phyloP scores from a whole-genome alignment of 2,888 invertebrate genomes.

The Melanostoma mellinum region DNA sequence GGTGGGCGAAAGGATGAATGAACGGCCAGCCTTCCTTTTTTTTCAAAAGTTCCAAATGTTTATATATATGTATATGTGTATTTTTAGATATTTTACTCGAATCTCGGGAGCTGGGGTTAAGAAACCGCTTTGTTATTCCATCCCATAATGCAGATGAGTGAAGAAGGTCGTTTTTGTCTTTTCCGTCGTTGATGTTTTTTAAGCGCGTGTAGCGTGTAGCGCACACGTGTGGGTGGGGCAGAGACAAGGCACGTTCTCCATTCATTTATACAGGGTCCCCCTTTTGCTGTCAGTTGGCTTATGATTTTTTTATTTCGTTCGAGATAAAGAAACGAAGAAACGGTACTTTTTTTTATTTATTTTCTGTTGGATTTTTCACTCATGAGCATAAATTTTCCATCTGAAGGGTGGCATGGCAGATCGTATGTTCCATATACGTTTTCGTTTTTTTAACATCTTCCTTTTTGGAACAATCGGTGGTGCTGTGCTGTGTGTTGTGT shows the following conservation, averaged over 20 bases:
- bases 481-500: constrained; percentile 34
- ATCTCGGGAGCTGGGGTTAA: constrained; percentile 54
- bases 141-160: constrained; percentile 68
- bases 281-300: constrained; percentile 66
- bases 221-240: constrained; percentile 64
- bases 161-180: constrained; percentile 53
- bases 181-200: constrained; percentile 49
- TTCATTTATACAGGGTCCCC: constrained; percentile 58
- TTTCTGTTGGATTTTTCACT: constrained; percentile 66
- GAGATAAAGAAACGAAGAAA: constrained; percentile 50
- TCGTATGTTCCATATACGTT: constrained; percentile 42
- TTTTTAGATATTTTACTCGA: constrained; percentile 10
- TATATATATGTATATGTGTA: background rate
- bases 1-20: constrained; percentile 70
- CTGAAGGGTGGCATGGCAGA: constrained; percentile 67
- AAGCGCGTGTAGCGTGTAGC: constrained; percentile 43
- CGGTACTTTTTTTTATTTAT: constrained; percentile 66
- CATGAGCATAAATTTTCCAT: constrained; percentile 71
- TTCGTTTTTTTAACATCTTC: constrained; percentile 47
- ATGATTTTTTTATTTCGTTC: constrained; percentile 50
- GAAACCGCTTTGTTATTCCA: constrained; percentile 59
- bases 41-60: constrained; percentile 9
- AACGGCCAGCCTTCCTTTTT: constrained; percentile 46
- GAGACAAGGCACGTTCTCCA: constrained; percentile 69
- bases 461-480: constrained; percentile 19